phyloP scores from a whole-genome alignment of 1,140 invertebrate species.

The Drosophila micromelanica region DNA sequence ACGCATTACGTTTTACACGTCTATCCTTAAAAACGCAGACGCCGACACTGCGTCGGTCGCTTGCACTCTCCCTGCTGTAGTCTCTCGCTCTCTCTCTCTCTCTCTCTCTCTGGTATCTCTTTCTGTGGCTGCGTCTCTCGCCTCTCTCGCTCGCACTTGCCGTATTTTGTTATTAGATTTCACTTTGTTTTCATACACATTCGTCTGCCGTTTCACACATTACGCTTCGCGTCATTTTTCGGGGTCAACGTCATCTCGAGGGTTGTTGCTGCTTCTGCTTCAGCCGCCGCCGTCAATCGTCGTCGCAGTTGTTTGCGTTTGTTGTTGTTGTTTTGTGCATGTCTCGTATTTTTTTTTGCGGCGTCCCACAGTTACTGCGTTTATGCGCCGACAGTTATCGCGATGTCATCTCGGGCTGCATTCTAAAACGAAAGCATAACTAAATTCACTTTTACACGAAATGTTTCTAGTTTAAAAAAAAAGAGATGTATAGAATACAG shows the following conservation, averaged over 20 bases:
- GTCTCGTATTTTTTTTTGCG: conserved; percentile 56
- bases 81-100: background rate
- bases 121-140: conserved; percentile 7
- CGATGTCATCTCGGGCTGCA: conserved; percentile 26
- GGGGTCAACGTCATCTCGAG: conserved; percentile 81
- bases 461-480: too few species aligned
- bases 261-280: conserved; percentile 60
- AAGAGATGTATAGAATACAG: too few species aligned
- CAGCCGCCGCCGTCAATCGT: conserved; percentile 55
- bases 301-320: conserved; percentile 44
- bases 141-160: conserved; percentile 56
- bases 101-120: conserved; percentile 11
- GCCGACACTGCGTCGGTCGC: conserved; percentile 17
- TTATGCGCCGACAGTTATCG: conserved; percentile 34
- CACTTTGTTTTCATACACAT: conserved; percentile 78
- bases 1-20: conserved; percentile 75
- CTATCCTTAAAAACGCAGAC: conserved; percentile 67
- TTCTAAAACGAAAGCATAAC: background rate
- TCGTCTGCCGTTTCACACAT: conserved; percentile 77
- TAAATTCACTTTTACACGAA: background rate
- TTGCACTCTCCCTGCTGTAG: background rate
- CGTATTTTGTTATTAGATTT: conserved; percentile 72
- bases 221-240: conserved; percentile 80
- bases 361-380: conserved; percentile 30
- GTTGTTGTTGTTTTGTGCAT: conserved; percentile 42